These are phyloP conservation scores for Lottia gigantea DNA, from an alignment of 2,888 invertebrate species.

Conservation along the genomic window DNA sequence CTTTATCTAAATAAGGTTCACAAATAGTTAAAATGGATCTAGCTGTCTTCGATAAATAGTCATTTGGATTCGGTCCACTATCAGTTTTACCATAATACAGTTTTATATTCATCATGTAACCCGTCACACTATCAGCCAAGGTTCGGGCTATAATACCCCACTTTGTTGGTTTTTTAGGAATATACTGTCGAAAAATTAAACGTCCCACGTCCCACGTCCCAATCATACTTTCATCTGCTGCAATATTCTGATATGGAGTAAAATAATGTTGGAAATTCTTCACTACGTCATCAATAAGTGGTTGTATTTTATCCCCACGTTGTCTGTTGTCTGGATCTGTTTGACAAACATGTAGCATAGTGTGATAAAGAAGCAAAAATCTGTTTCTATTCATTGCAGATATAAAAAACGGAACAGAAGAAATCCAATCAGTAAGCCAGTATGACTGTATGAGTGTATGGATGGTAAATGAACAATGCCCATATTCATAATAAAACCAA, in stretches of 20 bases:
- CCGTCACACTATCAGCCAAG: no score
- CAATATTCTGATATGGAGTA: conserved; percentile 1
- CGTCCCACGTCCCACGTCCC: not conserved
- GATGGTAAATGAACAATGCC: no score
- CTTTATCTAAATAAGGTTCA: no score
- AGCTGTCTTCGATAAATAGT: not conserved
- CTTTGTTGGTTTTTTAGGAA: not conserved
- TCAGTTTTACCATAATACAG: not conserved
- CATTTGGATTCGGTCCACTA: not conserved
- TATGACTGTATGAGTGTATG: no score
- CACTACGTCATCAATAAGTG: not conserved
- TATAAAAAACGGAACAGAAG: no score
- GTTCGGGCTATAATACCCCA: not conserved
- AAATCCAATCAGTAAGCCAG: no score
- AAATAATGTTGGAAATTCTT: not conserved
- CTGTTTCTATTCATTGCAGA: no score
- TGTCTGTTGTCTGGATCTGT: not conserved
- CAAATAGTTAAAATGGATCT: no score
- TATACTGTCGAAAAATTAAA: not conserved
- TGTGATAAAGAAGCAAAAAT: no score
- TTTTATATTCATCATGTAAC: not conserved
- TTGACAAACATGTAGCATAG: not conserved
- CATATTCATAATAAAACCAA: no score
- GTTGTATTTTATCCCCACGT: not conserved
- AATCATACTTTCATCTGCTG: not conserved